These are phyloP conservation scores for Xestia c-nigrum DNA, from an alignment of 2,888 invertebrate genomes.

Conservation along the genomic window DNA sequence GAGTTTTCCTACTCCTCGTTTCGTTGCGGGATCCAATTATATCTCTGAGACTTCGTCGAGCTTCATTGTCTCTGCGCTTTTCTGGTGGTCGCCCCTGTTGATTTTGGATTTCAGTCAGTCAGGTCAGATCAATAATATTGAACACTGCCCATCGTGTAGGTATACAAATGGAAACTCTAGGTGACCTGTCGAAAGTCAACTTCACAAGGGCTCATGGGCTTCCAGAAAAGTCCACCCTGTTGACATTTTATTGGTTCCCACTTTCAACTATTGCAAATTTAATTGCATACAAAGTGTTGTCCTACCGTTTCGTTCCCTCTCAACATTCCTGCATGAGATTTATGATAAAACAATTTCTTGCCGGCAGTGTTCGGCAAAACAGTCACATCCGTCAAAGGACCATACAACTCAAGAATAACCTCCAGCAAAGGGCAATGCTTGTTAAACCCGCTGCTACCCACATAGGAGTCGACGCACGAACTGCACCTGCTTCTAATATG, in stretches of 20 bases:
- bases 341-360: neutral
- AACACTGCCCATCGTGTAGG: neutral
- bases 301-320: neutral
- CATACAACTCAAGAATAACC: neutral
- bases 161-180: neutral
- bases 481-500: slow-evolving; percentile 45
- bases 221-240: neutral
- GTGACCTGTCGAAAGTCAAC: neutral
- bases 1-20: no score
- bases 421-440: slow-evolving; percentile 1
- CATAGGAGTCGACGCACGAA: slow-evolving; percentile 24
- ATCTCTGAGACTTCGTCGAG: no score
- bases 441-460: slow-evolving; percentile 8
- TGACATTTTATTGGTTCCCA: neutral
- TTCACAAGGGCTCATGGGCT: neutral
- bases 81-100: no score
- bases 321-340: neutral
- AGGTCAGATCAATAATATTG: neutral
- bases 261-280: neutral
- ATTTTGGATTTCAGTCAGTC: no score
- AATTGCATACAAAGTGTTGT: neutral
- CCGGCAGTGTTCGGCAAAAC: neutral
- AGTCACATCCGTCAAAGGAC: neutral
- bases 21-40: no score
- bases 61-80: no score